Conservation (phyloP, 1,140 invertebrate genomes). For the Zaprionus camerounensis region DNA sequence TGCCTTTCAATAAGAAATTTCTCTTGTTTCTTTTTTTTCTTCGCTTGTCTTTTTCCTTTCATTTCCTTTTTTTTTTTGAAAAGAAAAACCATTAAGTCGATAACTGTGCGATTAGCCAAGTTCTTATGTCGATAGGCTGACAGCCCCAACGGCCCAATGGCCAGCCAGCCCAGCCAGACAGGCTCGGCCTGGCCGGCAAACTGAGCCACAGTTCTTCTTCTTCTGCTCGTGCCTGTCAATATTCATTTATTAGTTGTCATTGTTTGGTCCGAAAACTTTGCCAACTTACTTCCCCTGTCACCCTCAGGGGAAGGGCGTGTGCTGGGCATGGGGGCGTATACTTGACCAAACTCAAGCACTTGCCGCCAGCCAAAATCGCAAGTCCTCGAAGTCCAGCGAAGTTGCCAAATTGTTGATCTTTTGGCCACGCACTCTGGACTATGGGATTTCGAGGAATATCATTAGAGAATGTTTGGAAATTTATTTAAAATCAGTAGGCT, state of each 20-base stretch:
- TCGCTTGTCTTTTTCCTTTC: slow-evolving; percentile 6
- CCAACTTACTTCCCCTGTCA: slow-evolving; percentile 5
- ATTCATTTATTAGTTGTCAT: slow-evolving; percentile 77
- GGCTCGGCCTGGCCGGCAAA: slow-evolving; percentile 14
- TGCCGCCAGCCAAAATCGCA: slow-evolving; percentile 10
- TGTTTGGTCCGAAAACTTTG: slow-evolving; percentile 41
- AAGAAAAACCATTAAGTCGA: slow-evolving; percentile 76
- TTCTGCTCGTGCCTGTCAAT: slow-evolving; percentile 60
- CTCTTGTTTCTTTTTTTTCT: slow-evolving; percentile 37
- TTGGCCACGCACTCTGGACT: neutral
- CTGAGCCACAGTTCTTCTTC: slow-evolving; percentile 18
- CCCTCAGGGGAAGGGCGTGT: neutral
- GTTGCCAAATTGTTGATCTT: slow-evolving; percentile 9
- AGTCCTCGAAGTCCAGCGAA: slow-evolving; percentile 4
- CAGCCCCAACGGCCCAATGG: slow-evolving; percentile 9
- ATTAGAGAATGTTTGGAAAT: neutral
- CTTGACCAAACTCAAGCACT: slow-evolving; percentile 12
- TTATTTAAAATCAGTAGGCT: neutral
- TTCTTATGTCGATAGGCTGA: slow-evolving; percentile 70
- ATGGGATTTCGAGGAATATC: neutral
- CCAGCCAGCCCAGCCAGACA: neutral
- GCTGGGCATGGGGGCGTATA: neutral
- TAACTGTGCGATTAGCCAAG: slow-evolving; percentile 79
- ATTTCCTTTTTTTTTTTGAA: slow-evolving; percentile 22
- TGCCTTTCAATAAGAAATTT: slow-evolving; percentile 67